These are phyloP conservation scores for Salpingus planirostris DNA, from an alignment of 2,888 invertebrate genomes.

Conservation along the genomic window DNA sequence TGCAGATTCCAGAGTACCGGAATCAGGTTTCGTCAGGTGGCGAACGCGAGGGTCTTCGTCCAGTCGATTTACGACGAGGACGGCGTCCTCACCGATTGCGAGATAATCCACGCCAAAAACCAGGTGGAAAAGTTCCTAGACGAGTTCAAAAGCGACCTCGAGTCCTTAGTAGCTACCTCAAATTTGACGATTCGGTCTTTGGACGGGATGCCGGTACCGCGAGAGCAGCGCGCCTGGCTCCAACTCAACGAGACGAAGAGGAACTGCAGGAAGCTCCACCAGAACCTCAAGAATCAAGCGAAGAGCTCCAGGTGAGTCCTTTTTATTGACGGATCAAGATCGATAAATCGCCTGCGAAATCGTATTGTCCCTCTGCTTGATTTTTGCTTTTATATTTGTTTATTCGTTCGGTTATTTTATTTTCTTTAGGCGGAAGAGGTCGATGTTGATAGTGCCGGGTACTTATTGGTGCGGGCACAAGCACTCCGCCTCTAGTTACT, in stretches of 20 bases:
- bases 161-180: conserved; percentile 31
- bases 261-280: conserved; percentile 45
- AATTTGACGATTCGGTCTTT: conserved; percentile 51
- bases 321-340: neutral
- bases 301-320: too few relatives aligned
- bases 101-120: conserved; percentile 50
- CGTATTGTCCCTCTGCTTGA: conserved; percentile 4
- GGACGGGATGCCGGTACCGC: conserved; percentile 45
- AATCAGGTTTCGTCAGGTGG: conserved; percentile 55
- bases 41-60: conserved; percentile 59
- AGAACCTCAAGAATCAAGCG: conserved; percentile 24
- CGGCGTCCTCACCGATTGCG: conserved; percentile 57
- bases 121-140: conserved; percentile 51
- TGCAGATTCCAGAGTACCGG: conserved; percentile 45
- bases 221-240: conserved; percentile 47
- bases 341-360: neutral
- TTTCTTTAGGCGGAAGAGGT: conserved; percentile 25
- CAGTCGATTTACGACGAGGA: conserved; percentile 58
- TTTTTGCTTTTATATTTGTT: conserved; percentile 3
- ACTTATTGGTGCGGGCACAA: conserved; percentile 69
- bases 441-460: conserved; percentile 52
- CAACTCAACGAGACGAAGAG: conserved; percentile 50
- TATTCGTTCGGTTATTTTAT: conserved; percentile 1
- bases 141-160: conserved; percentile 49
- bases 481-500: conserved; percentile 49